phyloP scores from a whole-genome alignment of 2,888 invertebrate species.

The Microctonus aethiopoides region DNA sequence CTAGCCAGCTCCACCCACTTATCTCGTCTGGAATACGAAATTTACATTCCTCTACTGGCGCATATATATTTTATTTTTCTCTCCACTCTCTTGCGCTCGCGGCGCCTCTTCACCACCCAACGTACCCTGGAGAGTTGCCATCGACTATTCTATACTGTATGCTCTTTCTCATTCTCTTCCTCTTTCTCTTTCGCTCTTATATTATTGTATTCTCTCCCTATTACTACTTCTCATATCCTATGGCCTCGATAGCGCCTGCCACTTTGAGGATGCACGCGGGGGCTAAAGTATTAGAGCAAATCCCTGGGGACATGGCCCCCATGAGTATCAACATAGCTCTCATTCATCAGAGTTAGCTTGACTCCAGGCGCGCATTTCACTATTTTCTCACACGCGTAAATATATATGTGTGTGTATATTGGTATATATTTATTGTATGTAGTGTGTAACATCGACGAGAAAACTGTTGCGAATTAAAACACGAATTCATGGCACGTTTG shows the following conservation, averaged over 20 bases:
- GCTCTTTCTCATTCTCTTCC: no score
- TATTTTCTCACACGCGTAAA: not conserved
- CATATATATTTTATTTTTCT: constrained; percentile 22
- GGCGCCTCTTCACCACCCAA: not conserved
- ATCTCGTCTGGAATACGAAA: constrained; percentile 29
- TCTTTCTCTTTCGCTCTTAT: not conserved
- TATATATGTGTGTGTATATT: not conserved
- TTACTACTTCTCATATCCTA: not conserved
- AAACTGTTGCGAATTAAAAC: constrained; percentile 11
- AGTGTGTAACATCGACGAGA: not conserved
- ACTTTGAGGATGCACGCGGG: constrained; percentile 6
- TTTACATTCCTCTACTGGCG: constrained; percentile 25
- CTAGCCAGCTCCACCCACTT: constrained; percentile 20
- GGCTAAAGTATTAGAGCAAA: constrained; percentile 2
- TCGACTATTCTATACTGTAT: constrained; percentile 4
- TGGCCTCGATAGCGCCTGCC: constrained; percentile 1
- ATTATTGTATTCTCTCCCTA: not conserved
- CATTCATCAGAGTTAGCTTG: constrained; percentile 30
- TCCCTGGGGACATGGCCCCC: constrained; percentile 14
- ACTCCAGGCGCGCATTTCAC: constrained; percentile 1
- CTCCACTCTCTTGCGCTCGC: not conserved
- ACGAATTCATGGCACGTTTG: constrained; percentile 23
- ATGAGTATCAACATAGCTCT: constrained; percentile 17
- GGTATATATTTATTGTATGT: not conserved
- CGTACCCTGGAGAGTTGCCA: constrained; percentile 4